These are phyloP conservation scores for Thysanoteuthis rhombus DNA, from an alignment of 2,888 invertebrate genomes.

Conservation along the genomic window DNA sequence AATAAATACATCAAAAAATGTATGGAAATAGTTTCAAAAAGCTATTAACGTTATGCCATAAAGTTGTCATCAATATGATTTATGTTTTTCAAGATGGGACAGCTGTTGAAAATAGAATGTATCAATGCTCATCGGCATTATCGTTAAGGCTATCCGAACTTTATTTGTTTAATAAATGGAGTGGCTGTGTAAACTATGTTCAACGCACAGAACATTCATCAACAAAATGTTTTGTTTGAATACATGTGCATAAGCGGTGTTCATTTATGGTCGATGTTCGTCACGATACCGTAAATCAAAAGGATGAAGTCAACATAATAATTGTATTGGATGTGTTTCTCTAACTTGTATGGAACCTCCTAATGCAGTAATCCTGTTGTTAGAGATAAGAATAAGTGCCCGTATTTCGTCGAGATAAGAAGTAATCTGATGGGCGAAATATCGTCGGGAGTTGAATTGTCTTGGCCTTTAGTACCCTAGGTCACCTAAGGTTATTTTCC, in stretches of 20 bases:
- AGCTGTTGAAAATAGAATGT: background rate
- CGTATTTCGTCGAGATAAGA: too few relatives aligned
- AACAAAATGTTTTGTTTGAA: background rate
- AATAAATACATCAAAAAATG: background rate
- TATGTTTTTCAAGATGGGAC: background rate
- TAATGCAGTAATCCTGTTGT: too few relatives aligned
- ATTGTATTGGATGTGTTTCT: too few relatives aligned
- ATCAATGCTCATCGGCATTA: background rate
- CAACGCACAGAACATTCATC: background rate
- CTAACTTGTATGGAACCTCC: too few relatives aligned
- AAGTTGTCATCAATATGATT: background rate
- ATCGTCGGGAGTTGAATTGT: background rate
- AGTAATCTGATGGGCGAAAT: background rate
- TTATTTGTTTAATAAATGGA: background rate
- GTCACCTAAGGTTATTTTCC: too few relatives aligned
- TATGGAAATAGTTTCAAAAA: background rate
- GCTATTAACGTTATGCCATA: background rate
- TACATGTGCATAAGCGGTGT: background rate
- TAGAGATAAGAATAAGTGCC: too few relatives aligned
- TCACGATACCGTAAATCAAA: background rate
- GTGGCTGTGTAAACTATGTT: background rate
- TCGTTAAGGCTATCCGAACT: background rate
- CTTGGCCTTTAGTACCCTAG: too few relatives aligned
- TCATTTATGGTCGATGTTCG: background rate
- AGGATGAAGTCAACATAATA: background rate